phyloP scores from a whole-genome alignment of 2,797 vertebrate genomes.

The Vultur gryphus region DNA sequence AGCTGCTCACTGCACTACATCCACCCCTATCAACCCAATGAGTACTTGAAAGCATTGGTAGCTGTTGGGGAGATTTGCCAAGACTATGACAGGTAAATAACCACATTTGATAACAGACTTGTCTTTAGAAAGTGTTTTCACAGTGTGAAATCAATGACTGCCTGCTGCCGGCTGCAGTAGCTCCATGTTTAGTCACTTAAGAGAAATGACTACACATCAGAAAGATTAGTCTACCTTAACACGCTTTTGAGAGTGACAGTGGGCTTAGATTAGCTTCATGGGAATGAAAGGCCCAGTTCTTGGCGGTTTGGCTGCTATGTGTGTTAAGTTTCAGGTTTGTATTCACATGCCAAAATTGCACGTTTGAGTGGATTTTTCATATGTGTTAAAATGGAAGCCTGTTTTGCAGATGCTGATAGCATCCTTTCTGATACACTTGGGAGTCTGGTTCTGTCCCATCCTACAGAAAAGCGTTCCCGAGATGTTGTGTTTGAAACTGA shows the following conservation, averaged over 20 bases:
- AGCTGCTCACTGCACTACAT: slow-evolving; percentile 99
- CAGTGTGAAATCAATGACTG: not conserved
- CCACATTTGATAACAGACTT: not conserved
- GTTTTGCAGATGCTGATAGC: not conserved
- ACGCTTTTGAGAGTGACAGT: not conserved
- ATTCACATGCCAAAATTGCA: not conserved
- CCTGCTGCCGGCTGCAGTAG: not conserved
- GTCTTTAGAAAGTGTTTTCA: slow-evolving; percentile 4
- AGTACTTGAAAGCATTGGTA: slow-evolving; percentile 96
- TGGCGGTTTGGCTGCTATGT: not conserved
- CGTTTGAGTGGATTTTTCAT: not conserved
- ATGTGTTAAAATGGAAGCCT: not conserved
- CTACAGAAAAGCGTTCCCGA: not conserved
- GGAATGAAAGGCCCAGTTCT: not conserved
- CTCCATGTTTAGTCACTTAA: not conserved
- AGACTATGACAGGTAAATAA: slow-evolving; percentile 94
- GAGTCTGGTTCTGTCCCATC: not conserved
- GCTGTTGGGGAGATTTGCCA: slow-evolving; percentile 99
- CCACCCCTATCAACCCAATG: slow-evolving; percentile 98
- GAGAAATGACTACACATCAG: not conserved
- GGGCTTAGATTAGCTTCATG: not conserved
- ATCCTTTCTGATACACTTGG: not conserved
- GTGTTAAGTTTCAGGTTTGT: not conserved
- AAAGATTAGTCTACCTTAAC: not conserved
- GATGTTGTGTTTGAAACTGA: not conserved